Conservation (phyloP, 2,888 invertebrate genomes). For the Monoplex corrugatus region DNA sequence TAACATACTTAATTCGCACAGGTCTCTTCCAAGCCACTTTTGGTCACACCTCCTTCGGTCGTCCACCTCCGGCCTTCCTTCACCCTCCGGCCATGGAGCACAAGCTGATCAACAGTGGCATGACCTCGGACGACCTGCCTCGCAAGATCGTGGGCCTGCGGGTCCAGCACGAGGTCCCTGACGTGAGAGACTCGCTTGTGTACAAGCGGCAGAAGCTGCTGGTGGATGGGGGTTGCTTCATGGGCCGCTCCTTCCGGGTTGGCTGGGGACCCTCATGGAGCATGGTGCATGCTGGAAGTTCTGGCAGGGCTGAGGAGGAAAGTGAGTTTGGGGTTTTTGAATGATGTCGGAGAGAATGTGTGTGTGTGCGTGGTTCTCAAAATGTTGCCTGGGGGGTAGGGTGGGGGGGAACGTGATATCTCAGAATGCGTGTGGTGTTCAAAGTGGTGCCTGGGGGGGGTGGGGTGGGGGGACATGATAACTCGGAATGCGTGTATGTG, state of each 20-base stretch:
- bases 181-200: constrained; percentile 73
- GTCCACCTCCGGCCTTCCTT: constrained; percentile 60
- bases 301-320: constrained; percentile 33
- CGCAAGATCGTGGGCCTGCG: constrained; percentile 70
- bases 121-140: constrained; percentile 67
- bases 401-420: too few relatives aligned
- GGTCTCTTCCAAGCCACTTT: constrained; percentile 48
- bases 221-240: constrained; percentile 81
- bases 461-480: too few relatives aligned
- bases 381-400: too few relatives aligned
- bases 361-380: not conserved
- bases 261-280: constrained; percentile 89
- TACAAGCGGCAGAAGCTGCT: constrained; percentile 73
- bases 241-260: constrained; percentile 85
- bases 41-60: constrained; percentile 52
- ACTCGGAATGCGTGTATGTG: too few relatives aligned
- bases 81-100: constrained; percentile 72
- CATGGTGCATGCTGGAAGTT: constrained; percentile 82
- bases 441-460: too few relatives aligned
- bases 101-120: constrained; percentile 72
- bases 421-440: too few relatives aligned
- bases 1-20: not conserved
- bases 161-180: constrained; percentile 66
- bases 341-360: not conserved
- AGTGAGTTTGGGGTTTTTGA: constrained; percentile 25